phyloP scores from a whole-genome alignment of 2,888 invertebrate species.

The Caenorhabditis japonica region DNA sequence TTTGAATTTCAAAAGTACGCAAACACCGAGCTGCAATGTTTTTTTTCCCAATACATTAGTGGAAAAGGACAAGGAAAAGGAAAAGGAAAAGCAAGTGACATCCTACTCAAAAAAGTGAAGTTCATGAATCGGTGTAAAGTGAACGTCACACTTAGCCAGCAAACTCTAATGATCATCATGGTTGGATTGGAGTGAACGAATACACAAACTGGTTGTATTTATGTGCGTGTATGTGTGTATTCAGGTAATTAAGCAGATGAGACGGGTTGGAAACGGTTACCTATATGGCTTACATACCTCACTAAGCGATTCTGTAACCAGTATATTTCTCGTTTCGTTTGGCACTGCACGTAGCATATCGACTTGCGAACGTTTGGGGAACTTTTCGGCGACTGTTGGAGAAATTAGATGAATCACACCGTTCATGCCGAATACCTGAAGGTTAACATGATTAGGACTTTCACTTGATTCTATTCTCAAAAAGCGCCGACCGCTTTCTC shows the following conservation, averaged over 20 bases:
- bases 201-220: conserved; percentile 38
- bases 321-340: conserved; percentile 62
- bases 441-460: neutral
- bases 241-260: conserved; percentile 8
- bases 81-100: too few relatives aligned
- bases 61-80: too few relatives aligned
- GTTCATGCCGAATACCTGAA: conserved; percentile 61
- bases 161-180: conserved; percentile 27
- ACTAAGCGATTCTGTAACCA: conserved; percentile 61
- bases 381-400: conserved; percentile 49
- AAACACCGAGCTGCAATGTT: too few relatives aligned
- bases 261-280: conserved; percentile 39
- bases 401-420: conserved; percentile 63
- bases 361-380: conserved; percentile 54
- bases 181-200: conserved; percentile 2
- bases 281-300: conserved; percentile 42
- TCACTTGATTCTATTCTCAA: too few relatives aligned
- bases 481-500: too few relatives aligned
- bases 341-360: conserved; percentile 56
- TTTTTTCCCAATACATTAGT: too few relatives aligned
- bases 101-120: too few relatives aligned
- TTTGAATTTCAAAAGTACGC: too few relatives aligned
- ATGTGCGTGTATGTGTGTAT: too few relatives aligned
- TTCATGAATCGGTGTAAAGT: conserved; percentile 26
- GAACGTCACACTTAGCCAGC: conserved; percentile 29